Base-by-base conservation (phyloP, 2,888 invertebrate species). In the Thera britannica region DNA sequence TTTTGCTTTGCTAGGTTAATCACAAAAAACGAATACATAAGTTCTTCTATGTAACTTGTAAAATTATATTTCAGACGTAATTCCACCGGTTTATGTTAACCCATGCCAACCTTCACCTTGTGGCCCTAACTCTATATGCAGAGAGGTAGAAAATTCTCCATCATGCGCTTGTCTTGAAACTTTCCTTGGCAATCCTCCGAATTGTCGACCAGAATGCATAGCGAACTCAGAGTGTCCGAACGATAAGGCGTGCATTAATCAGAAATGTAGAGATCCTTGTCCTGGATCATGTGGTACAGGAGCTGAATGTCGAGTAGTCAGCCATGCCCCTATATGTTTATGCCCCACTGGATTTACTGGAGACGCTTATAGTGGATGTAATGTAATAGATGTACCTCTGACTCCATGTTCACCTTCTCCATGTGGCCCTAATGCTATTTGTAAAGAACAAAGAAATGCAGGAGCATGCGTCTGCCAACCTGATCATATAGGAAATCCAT, bases 91-190 rank as follows among this genome's bases (percentile, higher is more conserved):
- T 51, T 92, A 87, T 68, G 80, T 89, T 3, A 92, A 92, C 74
- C 96, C 96, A 6, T 97, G 97, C 80, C 93, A 94, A 77, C 97
- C 97, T 36, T 96, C 96, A 8, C 97, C 97, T 0, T 97, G 97
- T 83, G 97, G 97, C 34, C 94, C 96, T 5, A 96, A 96, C 79
- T 94, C 96, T 2, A 90, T 95, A 78, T 96, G 96, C 76, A 94
- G 93, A 77, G 94, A 94, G 78, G 84, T 94, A 56, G 94, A 93
- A 46, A 95, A 95, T 57, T 95, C 95, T 51, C 95, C 97, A 36
- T 96, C 96, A 0, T 97, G 97, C 80, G 95, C 96, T 38, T 97
- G 97, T 80, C 84, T 95, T n/a, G 92, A 94, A n/a, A 94, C 94
- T 46, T 97, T 94, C 83, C 90, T 94, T 57, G 97, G 97, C 66